These are phyloP conservation scores for Thalassaphorura encarpata DNA, from an alignment of 1,140 invertebrate genomes.

Conservation along the genomic window DNA sequence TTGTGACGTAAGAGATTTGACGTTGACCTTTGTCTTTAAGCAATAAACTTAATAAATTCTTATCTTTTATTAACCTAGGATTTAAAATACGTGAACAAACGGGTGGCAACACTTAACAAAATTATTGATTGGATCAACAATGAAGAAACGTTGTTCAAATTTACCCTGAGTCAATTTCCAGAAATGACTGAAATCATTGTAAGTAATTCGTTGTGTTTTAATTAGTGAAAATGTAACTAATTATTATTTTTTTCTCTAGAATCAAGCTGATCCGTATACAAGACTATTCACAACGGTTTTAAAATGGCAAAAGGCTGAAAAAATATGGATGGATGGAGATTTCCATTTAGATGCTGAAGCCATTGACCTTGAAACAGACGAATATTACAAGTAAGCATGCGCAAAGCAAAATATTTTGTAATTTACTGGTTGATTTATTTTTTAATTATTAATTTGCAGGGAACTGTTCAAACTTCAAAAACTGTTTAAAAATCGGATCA, in stretches of 20 bases:
- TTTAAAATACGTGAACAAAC: conserved; percentile 59
- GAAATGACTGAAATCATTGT: conserved; percentile 13
- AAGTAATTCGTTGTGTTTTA: conserved; percentile 1
- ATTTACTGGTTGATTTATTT: background rate
- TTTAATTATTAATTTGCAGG: conserved; percentile 34
- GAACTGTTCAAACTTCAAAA: conserved; percentile 71
- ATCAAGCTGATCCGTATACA: conserved; percentile 43
- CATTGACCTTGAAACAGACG: conserved; percentile 60
- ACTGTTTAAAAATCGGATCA: conserved; percentile 64
- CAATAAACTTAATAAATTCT: background rate
- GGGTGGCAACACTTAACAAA: conserved; percentile 59
- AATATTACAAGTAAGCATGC: conserved; percentile 48
- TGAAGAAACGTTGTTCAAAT: conserved; percentile 76
- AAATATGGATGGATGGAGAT: conserved; percentile 81
- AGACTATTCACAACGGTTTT: conserved; percentile 46
- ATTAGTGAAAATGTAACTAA: background rate
- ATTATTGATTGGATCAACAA: conserved; percentile 75
- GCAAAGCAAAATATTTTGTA: conserved; percentile 1
- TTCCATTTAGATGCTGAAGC: conserved; percentile 65
- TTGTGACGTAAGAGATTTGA: conserved; percentile 20
- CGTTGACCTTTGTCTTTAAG: background rate
- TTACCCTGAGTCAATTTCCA: conserved; percentile 52
- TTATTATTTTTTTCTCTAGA: conserved; percentile 3
- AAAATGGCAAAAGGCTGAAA: conserved; percentile 68
- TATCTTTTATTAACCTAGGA: conserved; percentile 41